These are phyloP conservation scores for Pterocles orientalis DNA, from an alignment of 2,113 vertebrate species.

Conservation along the genomic window DNA sequence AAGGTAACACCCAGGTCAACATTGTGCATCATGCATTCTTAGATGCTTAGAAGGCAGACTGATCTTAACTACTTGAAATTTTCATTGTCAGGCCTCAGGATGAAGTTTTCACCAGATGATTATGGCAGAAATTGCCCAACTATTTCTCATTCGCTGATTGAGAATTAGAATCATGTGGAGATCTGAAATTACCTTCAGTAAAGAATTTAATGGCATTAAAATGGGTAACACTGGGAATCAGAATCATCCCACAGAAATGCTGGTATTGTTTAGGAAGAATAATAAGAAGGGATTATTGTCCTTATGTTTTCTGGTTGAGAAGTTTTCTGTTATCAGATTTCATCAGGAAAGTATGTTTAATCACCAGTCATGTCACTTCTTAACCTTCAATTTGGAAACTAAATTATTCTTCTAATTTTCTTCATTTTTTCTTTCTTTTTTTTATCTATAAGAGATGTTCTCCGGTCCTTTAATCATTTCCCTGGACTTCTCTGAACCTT, in stretches of 20 bases:
- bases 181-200: conserved; percentile 18
- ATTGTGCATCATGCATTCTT: not conserved
- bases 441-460: not conserved
- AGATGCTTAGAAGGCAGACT: not conserved
- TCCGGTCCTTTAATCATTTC: not conserved
- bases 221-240: not conserved
- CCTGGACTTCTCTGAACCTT: not conserved
- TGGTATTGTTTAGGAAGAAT: not conserved
- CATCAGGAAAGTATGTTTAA: conserved; percentile 5
- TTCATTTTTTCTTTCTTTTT: too few relatives aligned
- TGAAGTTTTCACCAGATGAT: conserved; percentile 19
- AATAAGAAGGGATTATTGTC: not conserved
- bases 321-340: not conserved
- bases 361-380: not conserved
- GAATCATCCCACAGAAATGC: not conserved
- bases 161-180: conserved; percentile 26
- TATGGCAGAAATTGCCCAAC: not conserved
- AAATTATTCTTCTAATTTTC: not conserved
- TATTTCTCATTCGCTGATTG: not conserved
- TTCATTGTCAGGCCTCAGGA: not conserved
- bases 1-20: not conserved
- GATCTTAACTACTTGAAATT: not conserved
- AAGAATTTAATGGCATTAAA: conserved; percentile 24
- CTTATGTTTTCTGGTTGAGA: not conserved
- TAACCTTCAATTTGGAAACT: not conserved